These are phyloP conservation scores for Ischnura elegans DNA, from an alignment of 2,888 invertebrate species.

Conservation along the genomic window DNA sequence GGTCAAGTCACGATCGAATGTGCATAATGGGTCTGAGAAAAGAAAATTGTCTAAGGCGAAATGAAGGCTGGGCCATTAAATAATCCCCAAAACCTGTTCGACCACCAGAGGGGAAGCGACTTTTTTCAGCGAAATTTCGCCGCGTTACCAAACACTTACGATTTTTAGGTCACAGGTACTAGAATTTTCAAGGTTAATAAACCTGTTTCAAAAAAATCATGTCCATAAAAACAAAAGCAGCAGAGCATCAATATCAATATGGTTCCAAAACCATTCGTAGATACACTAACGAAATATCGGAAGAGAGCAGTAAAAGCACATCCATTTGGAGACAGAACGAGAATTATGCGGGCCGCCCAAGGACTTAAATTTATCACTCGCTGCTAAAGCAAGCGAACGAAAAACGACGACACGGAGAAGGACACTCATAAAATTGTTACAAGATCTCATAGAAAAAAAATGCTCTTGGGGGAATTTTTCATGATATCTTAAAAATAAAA, in stretches of 20 bases:
- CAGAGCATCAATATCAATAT: no score
- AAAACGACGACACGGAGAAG: no score
- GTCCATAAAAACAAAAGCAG: background rate
- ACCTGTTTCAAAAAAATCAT: background rate
- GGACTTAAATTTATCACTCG: no score
- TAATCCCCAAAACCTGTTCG: slow-evolving; percentile 53
- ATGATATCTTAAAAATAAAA: no score
- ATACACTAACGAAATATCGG: background rate
- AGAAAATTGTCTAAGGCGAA: background rate
- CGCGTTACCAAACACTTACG: background rate
- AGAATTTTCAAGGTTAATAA: background rate
- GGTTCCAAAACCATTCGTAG: background rate
- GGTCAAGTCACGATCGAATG: background rate
- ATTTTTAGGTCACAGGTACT: slow-evolving; percentile 34
- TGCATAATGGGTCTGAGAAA: background rate
- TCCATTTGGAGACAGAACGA: background rate
- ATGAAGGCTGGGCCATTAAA: slow-evolving; percentile 43
- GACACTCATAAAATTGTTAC: no score
- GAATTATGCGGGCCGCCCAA: background rate
- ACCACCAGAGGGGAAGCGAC: slow-evolving; percentile 9
- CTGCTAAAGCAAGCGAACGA: no score
- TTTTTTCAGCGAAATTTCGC: background rate
- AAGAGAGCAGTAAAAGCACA: background rate
- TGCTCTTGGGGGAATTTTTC: no score
- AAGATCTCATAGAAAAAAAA: no score